These are phyloP conservation scores for Ptyas mucosa DNA, from an alignment of 2,113 vertebrate species.

Conservation along the genomic window DNA sequence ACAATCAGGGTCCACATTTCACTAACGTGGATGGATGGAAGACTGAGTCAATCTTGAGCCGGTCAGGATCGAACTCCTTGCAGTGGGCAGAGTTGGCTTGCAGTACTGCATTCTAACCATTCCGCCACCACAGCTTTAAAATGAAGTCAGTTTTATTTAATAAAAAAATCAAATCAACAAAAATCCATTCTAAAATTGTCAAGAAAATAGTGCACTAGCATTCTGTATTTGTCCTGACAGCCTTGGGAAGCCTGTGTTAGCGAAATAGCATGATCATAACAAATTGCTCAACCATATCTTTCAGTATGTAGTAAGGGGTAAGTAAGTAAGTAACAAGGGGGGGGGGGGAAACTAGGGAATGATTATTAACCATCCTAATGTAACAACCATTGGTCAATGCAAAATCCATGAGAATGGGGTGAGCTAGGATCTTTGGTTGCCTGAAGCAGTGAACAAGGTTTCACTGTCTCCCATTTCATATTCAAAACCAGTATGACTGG, in stretches of 20 bases:
- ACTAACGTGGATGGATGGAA: not conserved
- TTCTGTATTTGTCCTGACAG: not conserved
- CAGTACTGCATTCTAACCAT: not conserved
- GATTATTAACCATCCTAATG: not conserved
- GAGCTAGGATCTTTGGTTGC: not conserved
- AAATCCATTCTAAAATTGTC: not conserved
- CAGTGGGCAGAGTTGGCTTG: not conserved
- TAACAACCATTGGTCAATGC: not conserved
- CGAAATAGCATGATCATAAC: not conserved
- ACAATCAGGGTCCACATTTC: not conserved
- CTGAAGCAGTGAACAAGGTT: not conserved
- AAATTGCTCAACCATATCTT: not conserved
- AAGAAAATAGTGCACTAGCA: not conserved
- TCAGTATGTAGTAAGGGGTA: too few relatives aligned
- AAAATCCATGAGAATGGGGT: not conserved
- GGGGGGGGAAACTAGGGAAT: not conserved
- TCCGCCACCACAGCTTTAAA: not conserved
- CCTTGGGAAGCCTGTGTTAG: not conserved
- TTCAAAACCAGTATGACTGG: not conserved
- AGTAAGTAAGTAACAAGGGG: too few relatives aligned
- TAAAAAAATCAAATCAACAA: not conserved
- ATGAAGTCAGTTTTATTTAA: not conserved
- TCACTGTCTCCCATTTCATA: not conserved
- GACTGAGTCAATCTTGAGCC: not conserved
- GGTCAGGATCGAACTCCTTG: not conserved